phyloP scores from a whole-genome alignment of 2,888 invertebrate genomes.

The Heliothis peltigera region DNA sequence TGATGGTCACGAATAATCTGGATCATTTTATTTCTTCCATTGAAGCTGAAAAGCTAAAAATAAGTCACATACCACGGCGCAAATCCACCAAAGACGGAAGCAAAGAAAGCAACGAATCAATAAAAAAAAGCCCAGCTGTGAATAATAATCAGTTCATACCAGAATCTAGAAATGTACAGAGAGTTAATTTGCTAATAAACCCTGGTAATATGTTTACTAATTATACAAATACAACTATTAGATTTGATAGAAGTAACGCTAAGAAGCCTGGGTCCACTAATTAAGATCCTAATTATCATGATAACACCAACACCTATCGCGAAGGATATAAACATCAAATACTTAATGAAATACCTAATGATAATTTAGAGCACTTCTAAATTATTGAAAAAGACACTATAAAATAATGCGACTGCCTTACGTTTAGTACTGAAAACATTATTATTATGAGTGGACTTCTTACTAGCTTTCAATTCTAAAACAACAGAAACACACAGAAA shows the following conservation, averaged over 20 bases:
- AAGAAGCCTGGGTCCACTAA: neutral
- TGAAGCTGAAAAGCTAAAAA: constrained; percentile 60
- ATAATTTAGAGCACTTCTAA: too few species aligned
- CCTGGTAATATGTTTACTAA: constrained; percentile 64
- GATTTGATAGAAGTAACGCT: neutral
- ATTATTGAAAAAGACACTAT: neutral
- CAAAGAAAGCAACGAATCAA: constrained; percentile 6
- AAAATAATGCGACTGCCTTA: too few species aligned
- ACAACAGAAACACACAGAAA: neutral
- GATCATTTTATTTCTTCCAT: neutral
- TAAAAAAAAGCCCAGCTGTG: constrained; percentile 29
- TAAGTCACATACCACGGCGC: constrained; percentile 73
- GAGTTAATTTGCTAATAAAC: constrained; percentile 70
- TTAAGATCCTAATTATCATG: neutral
- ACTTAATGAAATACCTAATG: neutral
- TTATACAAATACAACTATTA: neutral
- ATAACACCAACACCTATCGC: neutral
- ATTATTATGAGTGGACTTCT: too few species aligned
- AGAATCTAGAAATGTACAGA: constrained; percentile 69
- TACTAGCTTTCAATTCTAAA: too few species aligned
- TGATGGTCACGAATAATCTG: neutral
- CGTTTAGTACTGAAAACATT: too few species aligned
- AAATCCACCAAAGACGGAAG: constrained; percentile 51
- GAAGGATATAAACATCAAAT: neutral
- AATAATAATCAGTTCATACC: constrained; percentile 51